Base-by-base conservation (phyloP, 2,888 invertebrate species). In the Plagodis pulveraria region DNA sequence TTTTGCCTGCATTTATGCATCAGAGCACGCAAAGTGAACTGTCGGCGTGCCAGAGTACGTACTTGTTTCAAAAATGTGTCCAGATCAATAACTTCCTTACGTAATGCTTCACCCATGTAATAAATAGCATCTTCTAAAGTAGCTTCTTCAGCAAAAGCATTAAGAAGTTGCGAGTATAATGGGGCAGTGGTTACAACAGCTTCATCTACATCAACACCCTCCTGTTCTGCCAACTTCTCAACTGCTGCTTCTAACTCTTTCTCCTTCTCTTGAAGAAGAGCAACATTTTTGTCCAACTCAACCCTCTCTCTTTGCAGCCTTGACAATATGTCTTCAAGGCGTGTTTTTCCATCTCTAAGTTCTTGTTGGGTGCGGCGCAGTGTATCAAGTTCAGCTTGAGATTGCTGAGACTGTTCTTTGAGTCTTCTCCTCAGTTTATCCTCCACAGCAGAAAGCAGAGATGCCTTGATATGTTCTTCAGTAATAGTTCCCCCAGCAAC, bases 51-150 rank as follows among this genome's bases (percentile, higher is more conserved):
- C 65, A 99, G 91, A 66, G 97, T 96, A 66, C 99, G 96, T 1
- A 99, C 98, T 94, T 99, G 98, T 91, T 99, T 99, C 74, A 99
- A 94, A 92, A 99, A 99, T 55, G 97, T 96, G 81, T 99, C 99
- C 77, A 99, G 92, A 91, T 99, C 99, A 78, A 99, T 97, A 6
- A 98, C 97, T 63, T 97, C 96, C 73, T 97, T 96, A 66, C 98
- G 94, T 62, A 99, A 88, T 8, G 98, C 99, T 92, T 99, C 98
- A 7, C 99, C 99, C 89, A 99, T 95, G 83, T 98, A 99, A 86
- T 99, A 99, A 80, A 99, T 98, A 63, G 99, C 98, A 94, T 99
- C 99, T 93, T 99, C 99, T 53, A 98, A 95, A 11, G 99, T 99
- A 65, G 99, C 98, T 93, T 99, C 99, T 87, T 99, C 99, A 50